Percentiles rank a stretch among this genome's conserved stretches.
Conservation (phyloP, 1,140 invertebrate species). For the Nephila pilipes region DNA sequence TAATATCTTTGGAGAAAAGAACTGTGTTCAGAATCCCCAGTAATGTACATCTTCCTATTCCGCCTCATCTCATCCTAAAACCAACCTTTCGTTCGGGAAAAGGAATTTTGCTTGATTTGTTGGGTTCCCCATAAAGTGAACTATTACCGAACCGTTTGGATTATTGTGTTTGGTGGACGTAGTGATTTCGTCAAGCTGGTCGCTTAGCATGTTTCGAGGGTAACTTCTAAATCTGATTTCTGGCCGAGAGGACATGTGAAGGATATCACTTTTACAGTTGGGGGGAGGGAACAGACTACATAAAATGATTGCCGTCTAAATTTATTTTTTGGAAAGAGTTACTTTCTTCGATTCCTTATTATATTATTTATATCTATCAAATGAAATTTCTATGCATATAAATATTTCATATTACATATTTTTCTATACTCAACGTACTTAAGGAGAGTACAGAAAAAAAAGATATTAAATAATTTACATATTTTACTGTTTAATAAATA, state of each 20-base stretch:
- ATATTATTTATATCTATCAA: no score
- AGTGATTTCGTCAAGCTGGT: not conserved
- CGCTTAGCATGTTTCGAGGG: not conserved
- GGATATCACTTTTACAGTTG: not conserved
- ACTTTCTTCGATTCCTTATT: no score
- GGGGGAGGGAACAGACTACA: not conserved
- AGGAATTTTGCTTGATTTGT: not conserved
- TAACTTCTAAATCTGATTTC: not conserved
- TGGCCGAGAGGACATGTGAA: not conserved
- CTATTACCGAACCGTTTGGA: constrained; percentile 6
- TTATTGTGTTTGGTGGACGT: not conserved
- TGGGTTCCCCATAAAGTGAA: not conserved
- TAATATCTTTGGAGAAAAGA: not conserved
- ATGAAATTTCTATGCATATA: no score
- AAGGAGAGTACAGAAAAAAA: no score
- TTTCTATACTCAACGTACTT: no score
- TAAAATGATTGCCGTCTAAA: no score
- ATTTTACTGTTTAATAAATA: no score
- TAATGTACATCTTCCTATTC: not conserved
- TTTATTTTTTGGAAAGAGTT: no score
- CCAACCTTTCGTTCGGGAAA: not conserved
- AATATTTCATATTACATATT: no score
- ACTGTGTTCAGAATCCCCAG: not conserved
- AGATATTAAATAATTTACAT: no score
- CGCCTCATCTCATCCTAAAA: not conserved